phyloP scores from a whole-genome alignment of 2,797 vertebrate genomes.

The Clamator glandarius region DNA sequence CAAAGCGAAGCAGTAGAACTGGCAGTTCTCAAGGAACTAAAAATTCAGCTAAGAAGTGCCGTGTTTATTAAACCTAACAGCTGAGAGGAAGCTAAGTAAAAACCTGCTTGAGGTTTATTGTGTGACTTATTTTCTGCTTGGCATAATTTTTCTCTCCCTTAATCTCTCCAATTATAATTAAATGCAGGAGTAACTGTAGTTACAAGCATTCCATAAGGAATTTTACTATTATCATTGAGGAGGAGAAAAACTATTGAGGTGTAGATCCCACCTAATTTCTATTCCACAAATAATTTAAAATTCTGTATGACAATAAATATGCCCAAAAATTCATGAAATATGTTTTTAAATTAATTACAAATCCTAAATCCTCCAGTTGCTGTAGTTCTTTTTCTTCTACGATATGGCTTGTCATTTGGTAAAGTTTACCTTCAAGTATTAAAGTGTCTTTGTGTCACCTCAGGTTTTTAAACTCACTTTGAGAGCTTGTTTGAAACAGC shows the following conservation, averaged over 20 bases:
- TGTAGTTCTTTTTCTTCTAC: not conserved
- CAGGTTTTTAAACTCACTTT: not conserved
- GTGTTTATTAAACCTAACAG: not conserved
- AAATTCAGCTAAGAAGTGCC: not conserved
- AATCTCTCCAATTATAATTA: not conserved
- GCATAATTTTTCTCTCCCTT: not conserved
- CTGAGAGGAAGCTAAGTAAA: not conserved
- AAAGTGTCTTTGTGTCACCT: not conserved
- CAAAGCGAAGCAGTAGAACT: conserved; percentile 38
- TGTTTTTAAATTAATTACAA: not conserved
- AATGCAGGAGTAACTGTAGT: not conserved
- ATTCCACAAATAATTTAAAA: not conserved
- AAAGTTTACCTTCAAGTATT: not conserved
- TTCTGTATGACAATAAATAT: not conserved
- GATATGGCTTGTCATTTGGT: not conserved
- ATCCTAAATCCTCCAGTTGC: not conserved
- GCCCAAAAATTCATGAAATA: not conserved
- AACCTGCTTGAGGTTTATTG: not conserved
- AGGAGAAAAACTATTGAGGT: not conserved
- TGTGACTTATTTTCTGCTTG: not conserved
- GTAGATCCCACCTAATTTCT: not conserved
- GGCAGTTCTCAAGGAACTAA: not conserved
- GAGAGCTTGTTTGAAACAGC: not conserved
- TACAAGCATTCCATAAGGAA: not conserved
- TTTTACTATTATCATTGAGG: not conserved